A percentile compares a stretch with the other conserved stretches of the same genome.
Conservation (phyloP, 2,113 vertebrate genomes). For the Labeo rohita region DNA sequence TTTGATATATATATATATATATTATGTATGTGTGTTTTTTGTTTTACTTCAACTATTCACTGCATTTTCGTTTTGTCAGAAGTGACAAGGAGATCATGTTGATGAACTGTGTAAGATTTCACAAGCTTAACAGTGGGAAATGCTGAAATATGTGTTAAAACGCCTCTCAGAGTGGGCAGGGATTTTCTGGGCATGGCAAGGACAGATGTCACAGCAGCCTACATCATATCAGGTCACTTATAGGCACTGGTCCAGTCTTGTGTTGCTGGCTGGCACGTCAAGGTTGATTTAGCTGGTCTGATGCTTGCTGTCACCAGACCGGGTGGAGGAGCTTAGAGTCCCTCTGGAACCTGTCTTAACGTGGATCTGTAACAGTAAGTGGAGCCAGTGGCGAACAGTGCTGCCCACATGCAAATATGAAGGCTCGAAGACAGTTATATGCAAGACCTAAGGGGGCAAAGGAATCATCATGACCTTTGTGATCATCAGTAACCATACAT, state of each 20-base stretch:
- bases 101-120: not conserved
- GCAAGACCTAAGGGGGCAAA: not conserved
- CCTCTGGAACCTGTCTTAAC: constrained; percentile 41
- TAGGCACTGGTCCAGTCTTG: constrained; percentile 13
- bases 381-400: constrained; percentile 20
- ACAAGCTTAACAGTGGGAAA: not conserved
- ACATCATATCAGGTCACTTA: constrained; percentile 13
- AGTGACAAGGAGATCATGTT: not conserved
- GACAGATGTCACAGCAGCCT: constrained; percentile 12
- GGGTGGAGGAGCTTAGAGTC: constrained; percentile 35
- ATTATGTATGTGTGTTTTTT: not conserved
- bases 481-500: not conserved
- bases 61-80: not conserved
- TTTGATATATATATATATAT: too few relatives aligned
- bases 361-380: constrained; percentile 25
- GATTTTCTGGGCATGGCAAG: not conserved
- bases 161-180: not conserved
- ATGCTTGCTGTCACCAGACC: constrained; percentile 45
- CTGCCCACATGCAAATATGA: not conserved
- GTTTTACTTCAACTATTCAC: not conserved
- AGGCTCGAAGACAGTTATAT: not conserved
- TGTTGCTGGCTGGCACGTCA: constrained; percentile 25
- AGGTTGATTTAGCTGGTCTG: constrained; percentile 44
- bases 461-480: not conserved
- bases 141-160: not conserved